A percentile compares a stretch with the other conserved stretches of the same genome.
These are phyloP conservation scores for Sebastes reedi DNA, from an alignment of 2,797 vertebrate genomes.

Conservation along the genomic window DNA sequence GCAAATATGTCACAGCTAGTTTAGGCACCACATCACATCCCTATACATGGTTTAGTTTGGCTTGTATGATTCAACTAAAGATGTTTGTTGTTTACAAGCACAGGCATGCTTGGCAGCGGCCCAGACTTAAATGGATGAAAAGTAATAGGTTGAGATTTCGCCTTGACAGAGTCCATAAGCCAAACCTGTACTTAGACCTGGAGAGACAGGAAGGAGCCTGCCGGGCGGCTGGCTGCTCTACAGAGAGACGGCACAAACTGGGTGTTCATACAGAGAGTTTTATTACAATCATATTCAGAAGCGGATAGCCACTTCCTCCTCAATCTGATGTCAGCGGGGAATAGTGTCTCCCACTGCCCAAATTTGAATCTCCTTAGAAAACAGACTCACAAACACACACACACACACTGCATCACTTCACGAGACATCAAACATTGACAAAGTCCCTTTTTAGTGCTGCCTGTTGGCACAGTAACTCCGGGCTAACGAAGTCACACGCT, in stretches of 20 bases:
- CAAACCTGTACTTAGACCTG: constrained; percentile 42
- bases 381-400: constrained; percentile 25
- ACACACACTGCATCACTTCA: constrained; percentile 75
- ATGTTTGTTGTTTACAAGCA: constrained; percentile 58
- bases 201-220: constrained; percentile 6
- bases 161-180: constrained; percentile 54
- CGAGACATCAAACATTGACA: constrained; percentile 87
- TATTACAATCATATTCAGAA: constrained; percentile 57
- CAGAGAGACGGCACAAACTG: constrained; percentile 26
- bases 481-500: constrained; percentile 84
- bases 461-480: constrained; percentile 85
- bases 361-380: constrained; percentile 73
- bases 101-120: constrained; percentile 38
- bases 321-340: constrained; percentile 64
- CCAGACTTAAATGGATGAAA: constrained; percentile 64
- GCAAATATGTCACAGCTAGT: constrained; percentile 75
- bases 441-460: constrained; percentile 88
- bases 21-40: constrained; percentile 60
- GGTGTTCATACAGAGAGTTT: constrained; percentile 30
- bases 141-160: constrained; percentile 53
- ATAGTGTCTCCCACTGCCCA: constrained; percentile 65
- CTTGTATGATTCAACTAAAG: constrained; percentile 61
- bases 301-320: constrained; percentile 59
- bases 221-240: background rate
- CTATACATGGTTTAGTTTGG: constrained; percentile 44